Evolutionary conservation across 2,888 invertebrate genomes (phyloP), one percentile per base, ranked within the genome.

Genomic region (Nysson spinosus): DNA sequence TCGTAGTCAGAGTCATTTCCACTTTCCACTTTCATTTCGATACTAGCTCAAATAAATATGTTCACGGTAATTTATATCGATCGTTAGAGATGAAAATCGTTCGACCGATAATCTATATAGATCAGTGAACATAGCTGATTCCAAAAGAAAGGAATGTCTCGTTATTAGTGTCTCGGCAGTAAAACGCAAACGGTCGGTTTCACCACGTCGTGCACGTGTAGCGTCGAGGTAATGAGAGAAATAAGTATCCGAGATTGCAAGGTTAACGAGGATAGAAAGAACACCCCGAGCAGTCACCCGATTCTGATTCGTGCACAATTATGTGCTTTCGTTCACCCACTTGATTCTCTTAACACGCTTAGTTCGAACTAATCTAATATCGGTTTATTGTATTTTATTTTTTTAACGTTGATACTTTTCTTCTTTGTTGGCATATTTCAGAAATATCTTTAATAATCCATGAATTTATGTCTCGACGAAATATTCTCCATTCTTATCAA

Each of bases 231-330:
- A 66, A 69, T 61, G 51, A 57, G 56, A 63, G 55, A 52, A 44
- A 16, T 49, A 60, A 61, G 47, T 54, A 64, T 43, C 61, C 14
- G 30, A 35, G 60, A 56, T 54, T 44, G 57, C 51, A 30, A 57
- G 58, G 62, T 65, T 68, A 72, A 72, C 64, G 62, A 62, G 58
- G 47, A 63, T 40, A 34, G 42, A 46, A 42, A 46, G 16, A 37
- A 50, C 35, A 6, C n/a, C n/a, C n/a, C 6, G 37, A 22, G 32
- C 28, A 16, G 16, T 55, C 17, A 56, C 60, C 34, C 52, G 64
- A 60, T 52, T 42, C 54, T 39, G 55, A 39, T 55, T 26, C 37
- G 14, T 28, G 34, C 51, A 47, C 46, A 60, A 63, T 66, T 51
- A 52, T 37, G 42, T 16, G 32, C 11, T 24, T 9, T 14, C 40